phyloP scores from a whole-genome alignment of 2,888 invertebrate species.

The Tortricodes alternella region DNA sequence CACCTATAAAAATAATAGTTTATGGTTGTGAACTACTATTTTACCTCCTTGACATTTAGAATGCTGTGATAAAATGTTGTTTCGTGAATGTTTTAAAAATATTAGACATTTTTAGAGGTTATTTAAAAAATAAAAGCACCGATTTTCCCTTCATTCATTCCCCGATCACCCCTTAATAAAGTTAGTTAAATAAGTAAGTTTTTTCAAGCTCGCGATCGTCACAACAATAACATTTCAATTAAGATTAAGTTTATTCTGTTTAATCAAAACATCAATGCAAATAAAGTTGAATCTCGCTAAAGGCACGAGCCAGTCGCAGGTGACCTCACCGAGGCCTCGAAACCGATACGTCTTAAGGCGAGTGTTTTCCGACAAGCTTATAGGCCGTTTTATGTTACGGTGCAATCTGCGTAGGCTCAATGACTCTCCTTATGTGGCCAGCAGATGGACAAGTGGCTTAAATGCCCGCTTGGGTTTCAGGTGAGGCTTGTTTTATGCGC shows the following conservation, averaged over 20 bases:
- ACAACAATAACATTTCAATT: conserved; percentile 12
- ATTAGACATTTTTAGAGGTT: not conserved
- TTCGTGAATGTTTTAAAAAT: conserved; percentile 7
- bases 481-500: conserved; percentile 13
- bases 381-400: conserved; percentile 1
- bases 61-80: not conserved
- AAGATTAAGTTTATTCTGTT: conserved; percentile 9
- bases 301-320: conserved; percentile 16
- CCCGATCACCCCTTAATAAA: not conserved
- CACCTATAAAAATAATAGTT: conserved; percentile 7
- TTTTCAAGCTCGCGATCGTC: not conserved
- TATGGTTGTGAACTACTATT: conserved; percentile 5
- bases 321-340: conserved; percentile 27
- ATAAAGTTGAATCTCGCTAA: conserved; percentile 24
- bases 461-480: conserved; percentile 52
- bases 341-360: conserved; percentile 9
- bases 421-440: conserved; percentile 58
- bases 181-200: not conserved
- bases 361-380: not conserved
- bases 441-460: conserved; percentile 59
- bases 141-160: no score
- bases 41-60: conserved; percentile 19
- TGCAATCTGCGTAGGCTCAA: conserved; percentile 62
- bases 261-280: conserved; percentile 23
- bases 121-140: no score